phyloP scores from a whole-genome alignment of 2,888 invertebrate species.

The Archips crataeganus region DNA sequence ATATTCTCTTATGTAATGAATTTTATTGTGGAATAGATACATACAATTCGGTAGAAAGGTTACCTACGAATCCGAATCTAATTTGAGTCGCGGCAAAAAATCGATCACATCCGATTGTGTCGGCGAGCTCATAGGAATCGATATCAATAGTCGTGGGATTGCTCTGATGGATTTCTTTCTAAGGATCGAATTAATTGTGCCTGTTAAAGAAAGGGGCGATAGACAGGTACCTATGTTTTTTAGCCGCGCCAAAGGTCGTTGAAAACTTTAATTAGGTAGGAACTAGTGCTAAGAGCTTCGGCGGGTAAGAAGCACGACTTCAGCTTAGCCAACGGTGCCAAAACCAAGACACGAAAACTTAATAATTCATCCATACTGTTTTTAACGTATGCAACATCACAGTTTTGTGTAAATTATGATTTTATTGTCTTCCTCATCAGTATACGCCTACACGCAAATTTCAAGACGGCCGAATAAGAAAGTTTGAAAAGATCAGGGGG shows the following conservation, averaged over 20 bases:
- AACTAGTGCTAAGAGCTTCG: slow-evolving; percentile 1
- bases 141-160: slow-evolving; percentile 78
- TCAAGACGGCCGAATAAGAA: no score
- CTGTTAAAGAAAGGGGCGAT: slow-evolving; percentile 66
- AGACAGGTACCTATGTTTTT: slow-evolving; percentile 57
- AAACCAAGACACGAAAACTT: neutral
- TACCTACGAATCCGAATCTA: slow-evolving; percentile 75
- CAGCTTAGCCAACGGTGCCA: neutral
- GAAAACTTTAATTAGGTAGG: slow-evolving; percentile 3
- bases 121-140: slow-evolving; percentile 70
- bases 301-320: neutral
- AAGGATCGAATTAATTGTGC: slow-evolving; percentile 75
- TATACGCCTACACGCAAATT: no score
- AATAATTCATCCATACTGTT: neutral
- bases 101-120: slow-evolving; percentile 73
- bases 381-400: no score
- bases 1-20: slow-evolving; percentile 2
- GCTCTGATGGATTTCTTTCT: slow-evolving; percentile 57
- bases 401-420: neutral
- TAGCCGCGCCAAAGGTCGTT: slow-evolving; percentile 30
- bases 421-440: neutral
- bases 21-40: slow-evolving; percentile 3
- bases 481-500: no score
- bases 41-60: slow-evolving; percentile 47
- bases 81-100: slow-evolving; percentile 77